These are phyloP conservation scores for Scaptomyza hsui DNA, from an alignment of 1,140 invertebrate genomes.

Conservation along the genomic window DNA sequence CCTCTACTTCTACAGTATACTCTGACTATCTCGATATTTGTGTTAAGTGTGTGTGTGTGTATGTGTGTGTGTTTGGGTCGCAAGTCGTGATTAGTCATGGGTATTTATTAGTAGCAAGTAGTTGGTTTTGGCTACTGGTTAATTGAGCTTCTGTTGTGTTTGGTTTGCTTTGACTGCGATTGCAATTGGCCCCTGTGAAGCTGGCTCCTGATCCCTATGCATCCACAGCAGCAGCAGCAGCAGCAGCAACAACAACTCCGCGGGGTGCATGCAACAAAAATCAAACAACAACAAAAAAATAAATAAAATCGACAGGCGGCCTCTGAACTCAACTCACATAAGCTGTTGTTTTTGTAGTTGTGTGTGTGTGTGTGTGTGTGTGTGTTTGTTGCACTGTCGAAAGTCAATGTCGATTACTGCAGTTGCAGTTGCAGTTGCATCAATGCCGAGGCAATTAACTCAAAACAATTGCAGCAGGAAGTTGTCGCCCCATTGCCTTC, in stretches of 20 bases:
- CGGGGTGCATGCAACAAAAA: slow-evolving; percentile 22
- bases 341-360: too few relatives aligned
- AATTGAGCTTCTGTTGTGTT: not conserved
- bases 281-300: too few relatives aligned
- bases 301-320: slow-evolving; percentile 36
- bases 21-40: too few relatives aligned
- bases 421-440: slow-evolving; percentile 10
- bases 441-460: slow-evolving; percentile 64
- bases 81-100: slow-evolving; percentile 4
- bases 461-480: slow-evolving; percentile 69
- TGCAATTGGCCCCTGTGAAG: slow-evolving; percentile 5
- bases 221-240: slow-evolving; percentile 7
- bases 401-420: slow-evolving; percentile 46
- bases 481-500: slow-evolving; percentile 56
- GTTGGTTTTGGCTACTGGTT: not conserved
- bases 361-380: slow-evolving; percentile 5
- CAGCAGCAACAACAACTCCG: slow-evolving; percentile 16
- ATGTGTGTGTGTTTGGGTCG: not conserved
- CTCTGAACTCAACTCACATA: slow-evolving; percentile 9
- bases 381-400: slow-evolving; percentile 10
- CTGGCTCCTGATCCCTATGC: not conserved
- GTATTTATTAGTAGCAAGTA: not conserved
- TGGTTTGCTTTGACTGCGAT: not conserved
- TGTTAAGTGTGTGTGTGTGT: not conserved
- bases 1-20: too few relatives aligned